phyloP scores from a whole-genome alignment of 2,797 vertebrate genomes.

The Thripadectes ignobilis region DNA sequence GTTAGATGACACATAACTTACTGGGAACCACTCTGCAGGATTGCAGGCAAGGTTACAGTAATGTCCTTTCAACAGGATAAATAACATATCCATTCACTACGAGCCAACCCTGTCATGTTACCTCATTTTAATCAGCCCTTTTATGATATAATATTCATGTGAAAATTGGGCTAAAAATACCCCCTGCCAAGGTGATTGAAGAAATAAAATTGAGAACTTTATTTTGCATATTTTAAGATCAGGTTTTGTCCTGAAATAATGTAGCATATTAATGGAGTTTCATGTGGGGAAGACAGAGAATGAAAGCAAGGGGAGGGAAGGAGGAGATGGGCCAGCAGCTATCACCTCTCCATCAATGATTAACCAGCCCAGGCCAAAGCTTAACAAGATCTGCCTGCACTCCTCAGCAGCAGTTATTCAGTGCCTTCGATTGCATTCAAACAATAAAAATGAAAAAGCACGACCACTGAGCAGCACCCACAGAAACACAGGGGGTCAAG shows the following conservation, averaged over 20 bases:
- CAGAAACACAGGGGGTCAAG: not conserved
- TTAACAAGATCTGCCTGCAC: not conserved
- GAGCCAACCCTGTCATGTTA: constrained; percentile 28
- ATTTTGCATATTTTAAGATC: constrained; percentile 46
- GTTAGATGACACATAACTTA: constrained; percentile 29
- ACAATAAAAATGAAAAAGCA: not conserved
- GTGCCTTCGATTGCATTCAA: not conserved
- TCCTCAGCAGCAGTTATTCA: not conserved
- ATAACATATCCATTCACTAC: constrained; percentile 17
- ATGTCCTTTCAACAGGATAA: constrained; percentile 51
- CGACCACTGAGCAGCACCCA: not conserved
- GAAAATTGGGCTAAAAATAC: constrained; percentile 54
- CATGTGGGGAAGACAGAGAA: not conserved
- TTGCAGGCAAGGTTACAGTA: constrained; percentile 19
- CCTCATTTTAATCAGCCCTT: constrained; percentile 57
- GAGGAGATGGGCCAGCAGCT: not conserved
- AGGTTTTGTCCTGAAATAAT: constrained; percentile 24
- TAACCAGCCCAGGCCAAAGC: constrained; percentile 27
- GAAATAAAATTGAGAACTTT: constrained; percentile 40
- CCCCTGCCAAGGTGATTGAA: constrained; percentile 47
- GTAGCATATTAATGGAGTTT: constrained; percentile 10
- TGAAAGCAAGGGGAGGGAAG: not conserved
- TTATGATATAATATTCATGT: constrained; percentile 55
- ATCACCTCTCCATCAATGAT: not conserved
- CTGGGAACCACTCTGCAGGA: constrained; percentile 26